Evolutionary conservation across 2,888 invertebrate species (phyloP).

Genomic region (Orgyia antiqua): DNA sequence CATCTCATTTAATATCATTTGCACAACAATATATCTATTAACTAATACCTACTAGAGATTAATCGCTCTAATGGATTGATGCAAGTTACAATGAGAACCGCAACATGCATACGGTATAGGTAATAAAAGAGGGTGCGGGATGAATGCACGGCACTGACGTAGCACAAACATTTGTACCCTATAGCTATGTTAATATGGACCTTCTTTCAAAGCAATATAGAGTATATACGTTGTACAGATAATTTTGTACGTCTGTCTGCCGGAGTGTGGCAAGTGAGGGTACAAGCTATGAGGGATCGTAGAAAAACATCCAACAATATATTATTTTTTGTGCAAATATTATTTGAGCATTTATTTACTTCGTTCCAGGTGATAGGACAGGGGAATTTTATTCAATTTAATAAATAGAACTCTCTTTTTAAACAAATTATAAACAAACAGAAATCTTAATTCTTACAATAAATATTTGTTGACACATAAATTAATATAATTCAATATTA

Average conservation of each 20-base stretch:
- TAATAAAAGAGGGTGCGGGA: conserved; percentile 68
- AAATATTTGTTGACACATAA: too few relatives aligned
- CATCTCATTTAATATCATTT: conserved; percentile 20
- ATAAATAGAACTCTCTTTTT: too few relatives aligned
- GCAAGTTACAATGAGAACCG: conserved; percentile 62
- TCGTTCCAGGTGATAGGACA: conserved; percentile 49
- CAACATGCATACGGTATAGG: conserved; percentile 69
- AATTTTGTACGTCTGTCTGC: conserved; percentile 46
- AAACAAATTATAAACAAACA: too few relatives aligned
- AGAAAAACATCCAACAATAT: conserved; percentile 44
- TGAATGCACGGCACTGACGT: conserved; percentile 59
- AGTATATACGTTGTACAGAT: conserved; percentile 19
- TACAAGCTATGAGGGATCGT: conserved; percentile 58
- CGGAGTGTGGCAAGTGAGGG: conserved; percentile 62
- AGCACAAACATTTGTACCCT: conserved; percentile 26
- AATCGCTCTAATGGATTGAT: conserved; percentile 69
- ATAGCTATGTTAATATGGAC: conserved; percentile 30
- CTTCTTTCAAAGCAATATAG: conserved; percentile 37
- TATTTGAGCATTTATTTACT: conserved; percentile 51
- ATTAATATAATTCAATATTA: too few relatives aligned
- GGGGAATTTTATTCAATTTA: too few relatives aligned
- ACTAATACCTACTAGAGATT: conserved; percentile 46
- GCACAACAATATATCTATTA: conserved; percentile 41
- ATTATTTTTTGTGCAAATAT: conserved; percentile 50
- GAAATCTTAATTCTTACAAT: too few relatives aligned